phyloP scores from a whole-genome alignment of 2,797 vertebrate genomes.

The Notolabrus celidotus region DNA sequence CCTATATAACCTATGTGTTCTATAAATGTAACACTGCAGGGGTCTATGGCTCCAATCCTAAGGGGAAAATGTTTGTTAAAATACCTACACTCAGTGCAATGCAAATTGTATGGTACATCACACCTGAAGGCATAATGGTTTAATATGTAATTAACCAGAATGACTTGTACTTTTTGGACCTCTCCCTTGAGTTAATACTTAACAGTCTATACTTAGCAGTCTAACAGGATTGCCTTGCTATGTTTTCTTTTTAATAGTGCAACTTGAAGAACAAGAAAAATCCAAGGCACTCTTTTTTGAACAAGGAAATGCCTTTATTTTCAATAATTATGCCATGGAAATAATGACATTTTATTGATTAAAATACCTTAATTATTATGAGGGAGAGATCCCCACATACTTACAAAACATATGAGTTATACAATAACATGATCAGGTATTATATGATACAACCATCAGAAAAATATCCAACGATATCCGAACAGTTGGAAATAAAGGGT shows the following conservation, averaged over 20 bases:
- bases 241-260: no score
- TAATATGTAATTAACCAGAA: background rate
- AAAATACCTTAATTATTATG: no score
- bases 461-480: conserved; percentile 11
- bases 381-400: no score
- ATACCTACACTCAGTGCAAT: background rate
- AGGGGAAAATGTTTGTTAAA: background rate
- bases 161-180: conserved; percentile 14
- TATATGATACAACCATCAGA: conserved; percentile 12
- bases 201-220: no score
- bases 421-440: conserved; percentile 4
- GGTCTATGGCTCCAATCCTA: conserved; percentile 5
- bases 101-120: conserved; percentile 11
- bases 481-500: no score
- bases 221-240: background rate
- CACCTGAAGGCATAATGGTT: conserved; percentile 5
- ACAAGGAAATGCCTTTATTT: no score
- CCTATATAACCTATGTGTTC: background rate
- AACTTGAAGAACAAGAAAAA: no score
- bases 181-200: conserved; percentile 15
- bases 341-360: no score
- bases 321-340: no score
- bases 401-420: no score
- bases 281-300: no score
- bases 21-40: no score